Conservation (phyloP, 2,113 vertebrate species). For the Lagopus muta region DNA sequence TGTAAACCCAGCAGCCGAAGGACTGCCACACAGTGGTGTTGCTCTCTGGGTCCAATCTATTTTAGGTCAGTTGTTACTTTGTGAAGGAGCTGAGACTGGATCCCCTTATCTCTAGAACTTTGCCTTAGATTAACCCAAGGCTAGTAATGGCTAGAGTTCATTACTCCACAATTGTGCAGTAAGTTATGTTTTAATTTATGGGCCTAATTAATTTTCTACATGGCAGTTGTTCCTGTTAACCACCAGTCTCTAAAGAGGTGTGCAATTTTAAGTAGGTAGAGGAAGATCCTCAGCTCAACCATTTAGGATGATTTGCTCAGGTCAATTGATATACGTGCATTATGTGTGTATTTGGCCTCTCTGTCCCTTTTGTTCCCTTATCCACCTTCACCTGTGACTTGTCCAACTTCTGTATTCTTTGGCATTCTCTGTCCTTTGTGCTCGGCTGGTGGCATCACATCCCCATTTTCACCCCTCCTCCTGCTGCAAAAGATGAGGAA, state of each 20-base stretch:
- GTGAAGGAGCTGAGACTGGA: background rate
- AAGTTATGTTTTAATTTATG: background rate
- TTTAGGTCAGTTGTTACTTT: background rate
- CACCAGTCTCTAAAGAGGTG: background rate
- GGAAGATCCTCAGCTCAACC: background rate
- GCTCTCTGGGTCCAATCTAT: background rate
- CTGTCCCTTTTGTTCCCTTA: background rate
- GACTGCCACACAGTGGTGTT: accelerated
- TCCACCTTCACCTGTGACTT: background rate
- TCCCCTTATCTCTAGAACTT: background rate
- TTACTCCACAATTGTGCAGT: background rate
- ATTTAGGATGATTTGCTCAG: background rate
- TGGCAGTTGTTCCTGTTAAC: background rate
- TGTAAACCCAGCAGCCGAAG: background rate
- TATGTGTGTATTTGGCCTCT: background rate
- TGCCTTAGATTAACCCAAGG: background rate
- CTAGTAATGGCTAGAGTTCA: background rate
- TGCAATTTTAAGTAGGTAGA: background rate
- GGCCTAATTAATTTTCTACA: background rate
- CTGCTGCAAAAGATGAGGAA: background rate
- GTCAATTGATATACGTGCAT: background rate
- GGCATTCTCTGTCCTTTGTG: background rate
- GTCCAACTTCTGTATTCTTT: background rate
- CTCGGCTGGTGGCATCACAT: accelerated
- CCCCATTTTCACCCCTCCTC: background rate